Percentiles rank a stretch among this genome's conserved stretches.
phyloP scores from a whole-genome alignment of 2,888 invertebrate genomes.

The Cephus rjabovi region DNA sequence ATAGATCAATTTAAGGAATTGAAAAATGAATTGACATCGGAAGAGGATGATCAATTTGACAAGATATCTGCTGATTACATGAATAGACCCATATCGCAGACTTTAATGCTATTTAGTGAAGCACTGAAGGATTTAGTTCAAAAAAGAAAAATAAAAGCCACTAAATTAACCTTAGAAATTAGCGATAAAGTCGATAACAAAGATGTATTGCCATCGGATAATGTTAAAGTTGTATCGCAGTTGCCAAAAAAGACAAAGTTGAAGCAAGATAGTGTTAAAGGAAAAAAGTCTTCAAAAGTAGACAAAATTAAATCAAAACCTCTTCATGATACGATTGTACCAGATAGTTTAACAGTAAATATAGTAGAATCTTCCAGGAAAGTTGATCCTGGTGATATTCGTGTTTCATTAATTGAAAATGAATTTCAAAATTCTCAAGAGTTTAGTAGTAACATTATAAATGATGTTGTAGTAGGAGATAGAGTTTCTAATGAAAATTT shows the following conservation, averaged over 20 bases:
- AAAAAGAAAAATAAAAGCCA: constrained; percentile 30
- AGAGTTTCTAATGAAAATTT: not conserved
- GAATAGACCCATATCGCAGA: constrained; percentile 56
- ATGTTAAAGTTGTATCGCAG: constrained; percentile 11
- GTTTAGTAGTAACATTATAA: not conserved
- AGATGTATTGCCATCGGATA: constrained; percentile 29
- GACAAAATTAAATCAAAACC: constrained; percentile 1
- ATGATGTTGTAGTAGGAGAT: not conserved
- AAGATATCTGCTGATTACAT: constrained; percentile 53
- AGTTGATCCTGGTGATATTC: not conserved
- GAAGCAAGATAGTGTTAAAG: constrained; percentile 24
- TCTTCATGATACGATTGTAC: not conserved
- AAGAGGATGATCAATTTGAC: constrained; percentile 53
- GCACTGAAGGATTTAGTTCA: constrained; percentile 56
- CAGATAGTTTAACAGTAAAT: not conserved
- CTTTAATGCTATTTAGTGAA: constrained; percentile 56
- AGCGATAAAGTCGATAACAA: constrained; percentile 41
- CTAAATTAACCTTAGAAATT: constrained; percentile 28
- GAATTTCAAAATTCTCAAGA: constrained; percentile 4
- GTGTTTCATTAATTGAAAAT: not conserved
- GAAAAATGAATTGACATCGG: constrained; percentile 53
- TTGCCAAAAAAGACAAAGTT: constrained; percentile 9
- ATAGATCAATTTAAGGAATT: constrained; percentile 58
- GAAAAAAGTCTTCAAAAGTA: not conserved
- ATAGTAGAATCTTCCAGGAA: not conserved